phyloP scores from a whole-genome alignment of 64 coral and sea anemone genomes.

The Anthopleura sola region DNA sequence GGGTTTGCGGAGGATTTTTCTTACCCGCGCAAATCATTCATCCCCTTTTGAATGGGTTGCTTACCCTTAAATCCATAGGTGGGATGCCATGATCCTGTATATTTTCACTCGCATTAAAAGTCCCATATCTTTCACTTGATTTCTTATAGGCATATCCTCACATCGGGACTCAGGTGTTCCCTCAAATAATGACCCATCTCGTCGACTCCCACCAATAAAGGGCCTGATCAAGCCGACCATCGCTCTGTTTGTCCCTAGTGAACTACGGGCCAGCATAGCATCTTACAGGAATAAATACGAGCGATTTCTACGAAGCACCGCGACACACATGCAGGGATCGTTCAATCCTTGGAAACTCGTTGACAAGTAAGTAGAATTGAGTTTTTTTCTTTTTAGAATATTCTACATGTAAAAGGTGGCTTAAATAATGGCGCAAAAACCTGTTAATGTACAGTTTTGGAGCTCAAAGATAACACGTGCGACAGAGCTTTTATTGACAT shows the following conservation, averaged over 20 bases:
- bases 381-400: too few relatives aligned
- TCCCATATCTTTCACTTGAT: background rate
- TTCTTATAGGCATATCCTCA: background rate
- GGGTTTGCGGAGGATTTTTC: too few relatives aligned
- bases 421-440: too few relatives aligned
- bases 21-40: too few relatives aligned
- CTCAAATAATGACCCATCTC: background rate
- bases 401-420: too few relatives aligned
- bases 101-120: too few relatives aligned
- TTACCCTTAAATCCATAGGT: too few relatives aligned
- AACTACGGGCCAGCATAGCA: constrained; percentile 75
- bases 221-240: constrained; percentile 7
- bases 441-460: too few relatives aligned
- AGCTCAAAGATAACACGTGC: too few relatives aligned
- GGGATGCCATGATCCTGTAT: too few relatives aligned
- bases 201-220: constrained; percentile 1
- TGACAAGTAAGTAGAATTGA: constrained; percentile 72
- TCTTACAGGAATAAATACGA: constrained; percentile 69
- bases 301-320: constrained; percentile 64
- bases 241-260: constrained; percentile 56
- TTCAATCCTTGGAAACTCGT: constrained; percentile 95
- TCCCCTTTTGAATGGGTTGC: too few relatives aligned
- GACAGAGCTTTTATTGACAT: too few relatives aligned
- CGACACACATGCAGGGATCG: constrained; percentile 71
- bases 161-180: background rate